A percentile compares a stretch with the other conserved stretches of the same genome.
Conservation (phyloP, 2,888 invertebrate genomes). For the Spisula subtruncata region DNA sequence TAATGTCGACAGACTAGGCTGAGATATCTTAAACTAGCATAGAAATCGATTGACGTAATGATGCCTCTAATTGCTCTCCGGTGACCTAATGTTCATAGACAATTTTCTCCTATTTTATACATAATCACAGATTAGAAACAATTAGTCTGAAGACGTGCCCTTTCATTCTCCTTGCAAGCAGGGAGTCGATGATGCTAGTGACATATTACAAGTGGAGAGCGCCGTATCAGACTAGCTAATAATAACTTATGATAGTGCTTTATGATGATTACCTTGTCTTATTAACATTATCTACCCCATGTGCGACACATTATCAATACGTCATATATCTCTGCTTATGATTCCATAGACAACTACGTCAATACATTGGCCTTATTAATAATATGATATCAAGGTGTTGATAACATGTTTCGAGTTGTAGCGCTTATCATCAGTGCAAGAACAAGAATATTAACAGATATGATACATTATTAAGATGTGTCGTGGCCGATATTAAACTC, state of each 20-base stretch:
- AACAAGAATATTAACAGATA: too few species aligned
- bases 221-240: neutral
- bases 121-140: constrained; percentile 19
- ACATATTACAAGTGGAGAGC: neutral
- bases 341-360: neutral
- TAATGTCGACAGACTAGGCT: neutral
- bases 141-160: constrained; percentile 2
- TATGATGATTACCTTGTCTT: constrained; percentile 8
- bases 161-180: neutral
- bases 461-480: too few species aligned
- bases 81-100: too few species aligned
- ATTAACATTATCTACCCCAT: neutral
- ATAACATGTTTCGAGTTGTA: too few species aligned
- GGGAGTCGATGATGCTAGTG: neutral
- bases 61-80: constrained; percentile 18
- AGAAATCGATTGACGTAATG: constrained; percentile 19
- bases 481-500: too few species aligned
- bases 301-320: constrained; percentile 18
- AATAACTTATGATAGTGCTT: neutral
- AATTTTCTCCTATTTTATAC: neutral
- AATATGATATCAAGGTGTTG: neutral
- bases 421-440: too few species aligned
- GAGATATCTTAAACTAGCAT: too few species aligned
- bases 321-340: neutral
- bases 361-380: neutral